These are phyloP conservation scores for Oreochromis spilurus DNA, from an alignment of 2,113 vertebrate genomes.

Conservation along the genomic window DNA sequence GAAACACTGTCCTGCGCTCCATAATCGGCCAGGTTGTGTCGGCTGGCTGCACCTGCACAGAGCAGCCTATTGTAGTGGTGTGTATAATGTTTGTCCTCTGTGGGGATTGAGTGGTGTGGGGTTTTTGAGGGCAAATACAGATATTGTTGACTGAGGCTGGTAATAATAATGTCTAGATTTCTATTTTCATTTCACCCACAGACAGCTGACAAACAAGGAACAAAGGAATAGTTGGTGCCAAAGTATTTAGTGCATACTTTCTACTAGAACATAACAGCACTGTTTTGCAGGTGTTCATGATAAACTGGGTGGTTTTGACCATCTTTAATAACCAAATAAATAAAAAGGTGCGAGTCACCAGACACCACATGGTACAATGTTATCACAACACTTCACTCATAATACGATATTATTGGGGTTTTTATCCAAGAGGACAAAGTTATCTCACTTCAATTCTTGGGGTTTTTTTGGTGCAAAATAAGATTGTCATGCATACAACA, in stretches of 20 bases:
- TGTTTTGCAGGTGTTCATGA: neutral
- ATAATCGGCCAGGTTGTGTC: constrained; percentile 9
- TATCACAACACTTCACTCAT: neutral
- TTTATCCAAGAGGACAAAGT: neutral
- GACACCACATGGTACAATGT: neutral
- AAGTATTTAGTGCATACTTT: neutral
- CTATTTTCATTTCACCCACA: neutral
- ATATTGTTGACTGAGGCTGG: constrained; percentile 9
- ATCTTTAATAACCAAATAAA: neutral
- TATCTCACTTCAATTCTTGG: neutral
- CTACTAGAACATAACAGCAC: neutral
- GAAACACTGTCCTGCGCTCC: constrained; percentile 30
- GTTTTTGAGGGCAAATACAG: neutral
- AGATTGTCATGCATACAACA: neutral
- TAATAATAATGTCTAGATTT: constrained; percentile 4
- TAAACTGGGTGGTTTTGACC: neutral
- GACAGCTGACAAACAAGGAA: neutral
- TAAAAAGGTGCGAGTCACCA: neutral
- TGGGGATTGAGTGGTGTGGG: neutral
- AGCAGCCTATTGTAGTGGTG: constrained; percentile 23
- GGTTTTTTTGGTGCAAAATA: neutral
- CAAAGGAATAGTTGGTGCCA: neutral
- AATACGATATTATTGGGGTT: neutral
- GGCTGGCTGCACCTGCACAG: constrained; percentile 56
- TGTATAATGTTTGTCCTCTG: constrained; percentile 19